Base-by-base conservation (phyloP, 1,140 invertebrate species). In the Apis dorsata region DNA sequence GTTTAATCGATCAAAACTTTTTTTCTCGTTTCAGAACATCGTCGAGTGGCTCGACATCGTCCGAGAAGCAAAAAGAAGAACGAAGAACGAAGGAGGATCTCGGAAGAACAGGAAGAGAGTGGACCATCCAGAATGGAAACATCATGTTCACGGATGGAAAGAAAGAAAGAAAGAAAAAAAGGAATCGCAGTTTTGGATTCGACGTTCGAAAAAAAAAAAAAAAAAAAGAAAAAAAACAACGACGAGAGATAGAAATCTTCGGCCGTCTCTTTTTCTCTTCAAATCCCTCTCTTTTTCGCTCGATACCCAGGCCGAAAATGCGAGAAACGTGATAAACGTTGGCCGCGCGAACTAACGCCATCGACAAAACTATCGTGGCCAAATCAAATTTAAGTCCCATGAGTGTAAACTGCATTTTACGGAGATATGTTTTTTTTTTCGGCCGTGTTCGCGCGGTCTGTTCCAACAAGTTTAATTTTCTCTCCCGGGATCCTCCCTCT, bases 371-470 rank as follows among this genome's bases (percentile, higher is more conserved):
- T 75, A 75, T 75, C 63, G 34, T 17, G n/a, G n/a, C 17, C 51
- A 57, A 81, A 80, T 80, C 78, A 49, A 80, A 80, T 80, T 73
- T 72, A 72, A 73, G 68, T 80, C 69, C 78, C 69, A 62, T 17
- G 78, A n/a, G 69, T 80, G 78, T 53, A 65, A 80, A 80, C 69
- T n/a, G 69, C 19, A 34, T 62, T 79, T 79, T 62, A 17, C 49
- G 15, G 17, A 44, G n/a, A 53, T 71, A 59, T 17, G 62, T 53
- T 66, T 49, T 69, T 59, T 34, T 11, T 24, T 62, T 10, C 34
- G 10, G 13, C 57, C 0, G 17, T 17, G 19, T 34, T 73, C 53
- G 24, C 34, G 8, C 73, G n/a, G 59, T 17, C 24, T 19, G 28
- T 34, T 24, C 21, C 59, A 55, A 34, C 13, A 34, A 49, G 34